Evolutionary conservation across 2,888 invertebrate species (phyloP).

Genomic region (Spatulosminthurus flaviceps): DNA sequence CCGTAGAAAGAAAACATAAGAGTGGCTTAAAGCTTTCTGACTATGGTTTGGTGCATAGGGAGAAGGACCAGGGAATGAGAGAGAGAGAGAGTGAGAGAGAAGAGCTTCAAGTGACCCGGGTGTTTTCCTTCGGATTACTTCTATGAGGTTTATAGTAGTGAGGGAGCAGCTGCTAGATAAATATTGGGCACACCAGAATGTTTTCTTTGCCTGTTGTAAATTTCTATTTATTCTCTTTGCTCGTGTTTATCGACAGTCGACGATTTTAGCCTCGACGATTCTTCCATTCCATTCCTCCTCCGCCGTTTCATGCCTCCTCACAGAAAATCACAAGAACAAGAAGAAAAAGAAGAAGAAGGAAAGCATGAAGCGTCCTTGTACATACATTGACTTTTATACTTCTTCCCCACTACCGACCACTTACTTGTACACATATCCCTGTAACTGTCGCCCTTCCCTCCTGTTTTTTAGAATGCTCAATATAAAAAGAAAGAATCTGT

Average conservation of each 20-base stretch:
- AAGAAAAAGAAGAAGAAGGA: not conserved
- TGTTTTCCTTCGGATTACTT: conserved; percentile 56
- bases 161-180: conserved; percentile 55
- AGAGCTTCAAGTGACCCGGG: conserved; percentile 47
- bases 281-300: not conserved
- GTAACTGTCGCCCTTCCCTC: no score
- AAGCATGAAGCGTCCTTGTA: not conserved
- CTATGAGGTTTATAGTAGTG: conserved; percentile 50
- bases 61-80: not conserved
- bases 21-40: no score
- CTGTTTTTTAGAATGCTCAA: no score
- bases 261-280: conserved; percentile 2
- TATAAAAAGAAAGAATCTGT: no score
- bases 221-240: conserved; percentile 54
- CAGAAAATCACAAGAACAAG: not conserved
- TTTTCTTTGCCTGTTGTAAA: conserved; percentile 54
- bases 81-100: not conserved
- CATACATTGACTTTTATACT: conserved; percentile 16
- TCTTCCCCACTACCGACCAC: not conserved
- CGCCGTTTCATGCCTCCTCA: not conserved
- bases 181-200: conserved; percentile 53
- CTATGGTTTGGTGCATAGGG: not conserved
- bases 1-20: no score
- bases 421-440: not conserved
- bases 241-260: conserved; percentile 33